phyloP scores from a whole-genome alignment of 2,888 invertebrate genomes.

The Ochlodes sylvanus region DNA sequence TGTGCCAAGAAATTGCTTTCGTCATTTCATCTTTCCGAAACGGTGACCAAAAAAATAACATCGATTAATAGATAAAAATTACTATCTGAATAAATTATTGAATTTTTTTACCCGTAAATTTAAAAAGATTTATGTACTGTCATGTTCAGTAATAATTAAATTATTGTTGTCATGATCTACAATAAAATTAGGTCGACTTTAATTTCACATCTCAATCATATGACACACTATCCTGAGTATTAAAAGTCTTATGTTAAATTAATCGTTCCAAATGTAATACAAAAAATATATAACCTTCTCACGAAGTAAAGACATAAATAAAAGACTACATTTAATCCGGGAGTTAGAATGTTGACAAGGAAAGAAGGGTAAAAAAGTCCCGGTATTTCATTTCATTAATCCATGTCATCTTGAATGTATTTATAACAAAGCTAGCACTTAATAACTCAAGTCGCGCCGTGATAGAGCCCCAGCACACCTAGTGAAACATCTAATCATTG shows the following conservation, averaged over 20 bases:
- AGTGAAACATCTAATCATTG: slow-evolving; percentile 81
- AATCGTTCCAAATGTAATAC: not conserved
- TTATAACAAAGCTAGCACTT: slow-evolving; percentile 82
- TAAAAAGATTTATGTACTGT: too few relatives aligned
- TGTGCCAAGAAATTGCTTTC: too few relatives aligned
- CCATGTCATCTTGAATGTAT: slow-evolving; percentile 77
- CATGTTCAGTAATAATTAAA: too few relatives aligned
- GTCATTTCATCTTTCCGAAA: too few relatives aligned
- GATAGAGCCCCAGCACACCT: slow-evolving; percentile 67
- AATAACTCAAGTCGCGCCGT: slow-evolving; percentile 72
- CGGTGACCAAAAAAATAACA: too few relatives aligned
- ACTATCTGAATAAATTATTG: too few relatives aligned
- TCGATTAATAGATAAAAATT: too few relatives aligned
- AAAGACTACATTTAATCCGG: slow-evolving; percentile 79
- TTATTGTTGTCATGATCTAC: too few relatives aligned
- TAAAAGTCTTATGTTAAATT: slow-evolving; percentile 1
- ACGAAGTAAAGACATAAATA: slow-evolving; percentile 74
- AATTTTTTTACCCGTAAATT: too few relatives aligned
- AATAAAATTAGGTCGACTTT: too few relatives aligned
- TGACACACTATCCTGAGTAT: not conserved
- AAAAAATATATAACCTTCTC: slow-evolving; percentile 54
- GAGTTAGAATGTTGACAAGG: slow-evolving; percentile 80
- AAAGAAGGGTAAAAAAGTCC: slow-evolving; percentile 72
- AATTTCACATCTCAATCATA: too few relatives aligned
- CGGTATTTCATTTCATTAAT: slow-evolving; percentile 77